Conservation (phyloP, 2,113 vertebrate species). For the Argyrosomus japonicus region DNA sequence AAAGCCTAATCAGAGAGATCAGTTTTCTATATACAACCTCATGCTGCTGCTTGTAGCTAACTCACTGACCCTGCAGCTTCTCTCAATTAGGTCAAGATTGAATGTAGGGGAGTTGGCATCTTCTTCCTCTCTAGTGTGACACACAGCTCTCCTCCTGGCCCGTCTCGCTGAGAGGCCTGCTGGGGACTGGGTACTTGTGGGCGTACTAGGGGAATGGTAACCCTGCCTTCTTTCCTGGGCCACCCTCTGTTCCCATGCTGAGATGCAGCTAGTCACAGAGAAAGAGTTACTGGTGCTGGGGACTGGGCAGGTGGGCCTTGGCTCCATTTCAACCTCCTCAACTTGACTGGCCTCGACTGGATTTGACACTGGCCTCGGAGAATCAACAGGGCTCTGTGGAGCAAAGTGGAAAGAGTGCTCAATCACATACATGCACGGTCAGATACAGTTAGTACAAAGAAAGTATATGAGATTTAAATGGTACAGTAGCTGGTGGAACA, state of each 20-base stretch:
- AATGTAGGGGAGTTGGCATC: slow-evolving; percentile 54
- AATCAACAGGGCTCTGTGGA: no score
- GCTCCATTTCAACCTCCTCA: neutral
- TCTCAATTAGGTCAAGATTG: slow-evolving; percentile 85
- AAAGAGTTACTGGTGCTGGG: slow-evolving; percentile 84
- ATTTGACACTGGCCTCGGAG: slow-evolving; percentile 60
- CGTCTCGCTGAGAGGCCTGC: neutral
- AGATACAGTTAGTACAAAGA: slow-evolving; percentile 49
- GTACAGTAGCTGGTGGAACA: no score
- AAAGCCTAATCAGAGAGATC: neutral
- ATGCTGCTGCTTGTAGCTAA: slow-evolving; percentile 23
- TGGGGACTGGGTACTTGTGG: slow-evolving; percentile 75
- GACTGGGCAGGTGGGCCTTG: slow-evolving; percentile 34
- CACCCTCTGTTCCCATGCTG: slow-evolving; percentile 74
- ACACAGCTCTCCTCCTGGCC: slow-evolving; percentile 86
- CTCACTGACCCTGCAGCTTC: slow-evolving; percentile 89
- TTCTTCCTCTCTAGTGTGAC: slow-evolving; percentile 80
- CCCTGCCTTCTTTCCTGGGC: slow-evolving; percentile 69
- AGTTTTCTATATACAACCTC: neutral
- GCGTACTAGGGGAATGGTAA: slow-evolving; percentile 59
- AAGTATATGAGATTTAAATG: no score
- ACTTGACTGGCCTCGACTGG: slow-evolving; percentile 58
- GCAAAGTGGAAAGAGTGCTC: slow-evolving; percentile 77
- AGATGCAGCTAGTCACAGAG: slow-evolving; percentile 81
- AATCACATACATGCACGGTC: slow-evolving; percentile 54